A percentile compares a stretch with the other conserved stretches of the same genome.
These are phyloP conservation scores for Garra rufa DNA, from an alignment of 2,113 vertebrate species.

Conservation along the genomic window DNA sequence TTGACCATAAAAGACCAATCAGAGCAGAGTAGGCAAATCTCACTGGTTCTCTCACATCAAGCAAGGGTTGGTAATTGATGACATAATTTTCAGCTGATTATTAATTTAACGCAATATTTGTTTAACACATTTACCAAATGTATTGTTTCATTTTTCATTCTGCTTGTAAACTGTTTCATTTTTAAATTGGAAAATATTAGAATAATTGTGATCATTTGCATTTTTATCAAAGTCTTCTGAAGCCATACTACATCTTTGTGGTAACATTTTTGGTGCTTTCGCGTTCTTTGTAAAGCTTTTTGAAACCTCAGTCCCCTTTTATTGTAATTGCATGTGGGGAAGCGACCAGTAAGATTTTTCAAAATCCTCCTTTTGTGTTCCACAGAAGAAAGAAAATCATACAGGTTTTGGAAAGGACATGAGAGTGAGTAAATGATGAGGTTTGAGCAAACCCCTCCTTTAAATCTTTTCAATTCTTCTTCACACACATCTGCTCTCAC, in stretches of 20 bases:
- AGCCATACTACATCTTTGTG: neutral
- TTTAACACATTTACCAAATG: neutral
- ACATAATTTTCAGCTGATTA: no score
- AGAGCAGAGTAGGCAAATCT: no score
- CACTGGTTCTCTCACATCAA: neutral
- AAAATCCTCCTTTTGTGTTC: neutral
- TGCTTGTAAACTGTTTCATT: neutral
- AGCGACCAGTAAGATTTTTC: neutral
- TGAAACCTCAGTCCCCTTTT: neutral
- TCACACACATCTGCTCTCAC: constrained; percentile 26
- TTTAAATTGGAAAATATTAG: no score
- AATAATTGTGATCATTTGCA: neutral
- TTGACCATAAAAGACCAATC: no score
- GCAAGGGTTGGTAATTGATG: neutral
- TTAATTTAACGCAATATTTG: neutral
- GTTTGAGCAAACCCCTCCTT: neutral
- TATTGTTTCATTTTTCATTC: neutral
- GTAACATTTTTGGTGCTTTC: neutral
- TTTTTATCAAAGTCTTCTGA: neutral
- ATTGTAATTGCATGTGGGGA: neutral
- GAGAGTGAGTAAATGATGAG: constrained; percentile 1
- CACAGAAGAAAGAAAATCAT: constrained; percentile 6
- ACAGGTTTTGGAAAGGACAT: neutral
- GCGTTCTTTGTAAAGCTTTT: neutral
- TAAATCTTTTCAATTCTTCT: constrained; percentile 22